Base-by-base conservation (phyloP, 2,113 vertebrate species). In the Paramisgurnus dabryanus region DNA sequence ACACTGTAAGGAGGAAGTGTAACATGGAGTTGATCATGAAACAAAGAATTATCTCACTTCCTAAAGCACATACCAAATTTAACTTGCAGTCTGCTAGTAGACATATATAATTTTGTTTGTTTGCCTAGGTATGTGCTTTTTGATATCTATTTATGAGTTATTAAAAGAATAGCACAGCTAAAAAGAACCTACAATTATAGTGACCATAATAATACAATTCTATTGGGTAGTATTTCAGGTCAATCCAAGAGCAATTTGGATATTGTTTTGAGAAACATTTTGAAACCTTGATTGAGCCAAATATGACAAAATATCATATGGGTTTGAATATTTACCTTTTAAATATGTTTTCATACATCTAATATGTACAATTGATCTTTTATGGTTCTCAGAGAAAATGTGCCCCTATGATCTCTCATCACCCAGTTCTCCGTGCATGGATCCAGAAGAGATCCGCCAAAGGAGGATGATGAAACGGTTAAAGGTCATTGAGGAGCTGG, bases 401-500 rank as follows among this genome's bases (percentile, higher is more conserved):
- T 87, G 91, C 10, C 95, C 95, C 0, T 94, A 91, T 55, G 79
- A 80, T 0, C 88, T 87, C 67, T 88, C 91, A 13, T 80, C 84
- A 0, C 84, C 89, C 5, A 80, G 90, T 0, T 87, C 91, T 6
- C 90, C 79, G 0, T 84, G 40, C 0, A 80, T 93, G 69, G 94
- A 96, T 82, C 92, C 92, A 0, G 93, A 96, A 73, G 95, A 95
- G 85, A 70, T 93, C 17, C 90, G 87, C 7, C 85, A 27, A 2
- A 87, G 89, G 70, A 95, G 96, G 93, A 97, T 98, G 95, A 92
- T 85, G 57, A 96, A 89, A 82, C 95, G 98, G 79, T 90, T 87
- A 4, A 98, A 96, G 87, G 93, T 99, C 88, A 95, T 98, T 0
- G 74, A 92, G 81, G 98, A 99, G 84, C 93, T 98, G 22, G 80